A percentile compares a stretch with the other conserved stretches of the same genome.
Evolutionary conservation across 1,140 invertebrate species (phyloP).

Genomic region (Caenorhabditis tropicalis): DNA sequence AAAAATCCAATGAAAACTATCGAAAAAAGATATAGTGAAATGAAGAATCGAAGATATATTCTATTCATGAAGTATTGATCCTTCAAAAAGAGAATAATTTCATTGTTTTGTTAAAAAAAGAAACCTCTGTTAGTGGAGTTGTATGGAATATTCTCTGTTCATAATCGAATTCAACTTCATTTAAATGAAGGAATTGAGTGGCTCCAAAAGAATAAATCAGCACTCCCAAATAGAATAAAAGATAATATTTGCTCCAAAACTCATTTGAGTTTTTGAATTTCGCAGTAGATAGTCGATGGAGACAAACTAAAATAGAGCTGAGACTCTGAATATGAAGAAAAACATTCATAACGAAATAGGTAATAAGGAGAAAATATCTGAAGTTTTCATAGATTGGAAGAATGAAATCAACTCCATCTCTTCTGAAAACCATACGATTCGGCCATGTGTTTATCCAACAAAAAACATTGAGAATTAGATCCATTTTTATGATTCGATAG

Average conservation of each 20-base stretch:
- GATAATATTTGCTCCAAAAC: conserved; percentile 9
- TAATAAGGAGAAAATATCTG: background rate
- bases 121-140: background rate
- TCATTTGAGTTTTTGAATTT: background rate
- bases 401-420: background rate
- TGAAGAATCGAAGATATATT: background rate
- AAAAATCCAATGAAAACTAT: background rate
- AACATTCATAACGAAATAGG: background rate
- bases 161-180: background rate
- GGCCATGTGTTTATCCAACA: conserved; percentile 10
- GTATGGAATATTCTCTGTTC: background rate
- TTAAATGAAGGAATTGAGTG: background rate
- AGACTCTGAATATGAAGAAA: background rate
- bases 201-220: background rate
- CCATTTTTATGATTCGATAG: background rate
- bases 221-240: background rate
- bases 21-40: background rate
- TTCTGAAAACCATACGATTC: background rate
- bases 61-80: background rate
- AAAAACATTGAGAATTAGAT: background rate
- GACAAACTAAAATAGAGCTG: background rate
- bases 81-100: background rate
- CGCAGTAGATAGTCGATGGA: background rate
- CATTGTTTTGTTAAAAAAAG: background rate
- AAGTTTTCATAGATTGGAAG: background rate